Base-by-base conservation (phyloP, 2,797 vertebrate species). In the Sternotherus odoratus region DNA sequence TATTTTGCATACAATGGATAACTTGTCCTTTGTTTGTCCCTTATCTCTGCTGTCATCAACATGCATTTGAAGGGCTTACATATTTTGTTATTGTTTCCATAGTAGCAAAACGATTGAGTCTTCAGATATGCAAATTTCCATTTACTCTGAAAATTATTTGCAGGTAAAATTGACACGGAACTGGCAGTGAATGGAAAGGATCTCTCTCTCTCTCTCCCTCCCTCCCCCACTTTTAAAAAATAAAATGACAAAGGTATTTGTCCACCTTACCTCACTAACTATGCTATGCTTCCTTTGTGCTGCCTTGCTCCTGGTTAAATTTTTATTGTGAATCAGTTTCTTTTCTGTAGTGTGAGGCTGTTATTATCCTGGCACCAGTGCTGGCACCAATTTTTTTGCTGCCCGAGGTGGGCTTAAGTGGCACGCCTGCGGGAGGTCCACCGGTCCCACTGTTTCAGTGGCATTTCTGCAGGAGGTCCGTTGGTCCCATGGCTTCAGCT, bases 61-160 rank as follows among this genome's bases (percentile, higher is more conserved):
- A 84, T 88, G 24, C 78, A 91, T 95, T 95, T 95, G 95, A 93
- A 97, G 92, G 88, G 57, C 83, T 88, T 94, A 48, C 57, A 81
- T 83, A 26, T 96, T 84, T 89, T 95, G 33, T 85, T 91, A 93
- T 94, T 89, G 91, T 97, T 97, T 96, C 95, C 91, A 94, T 96
- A 77, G 90, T 53, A 97, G 86, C 96, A 92, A 85, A 92, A 94
- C 91, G 57, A 82, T 63, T 83, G 79, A 94, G 93, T 86, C 85
- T 80, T 96, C 77, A 91, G 95, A 95, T 97, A 90, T 36, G 36
- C 81, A 95, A 95, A 97, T 93, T n/a, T 95, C 81, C 43, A 85
- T 95, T 96, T 95, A 83, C 94, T 93, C 78, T 89, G n/a, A 92
- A 85, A 87, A 79, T 75, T 49, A 28, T 88, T 95, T 88, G 66